Conservation (phyloP, 37 sponge, comb jelly and placozoan genomes). For the Chondrilla cf. caribensis region DNA sequence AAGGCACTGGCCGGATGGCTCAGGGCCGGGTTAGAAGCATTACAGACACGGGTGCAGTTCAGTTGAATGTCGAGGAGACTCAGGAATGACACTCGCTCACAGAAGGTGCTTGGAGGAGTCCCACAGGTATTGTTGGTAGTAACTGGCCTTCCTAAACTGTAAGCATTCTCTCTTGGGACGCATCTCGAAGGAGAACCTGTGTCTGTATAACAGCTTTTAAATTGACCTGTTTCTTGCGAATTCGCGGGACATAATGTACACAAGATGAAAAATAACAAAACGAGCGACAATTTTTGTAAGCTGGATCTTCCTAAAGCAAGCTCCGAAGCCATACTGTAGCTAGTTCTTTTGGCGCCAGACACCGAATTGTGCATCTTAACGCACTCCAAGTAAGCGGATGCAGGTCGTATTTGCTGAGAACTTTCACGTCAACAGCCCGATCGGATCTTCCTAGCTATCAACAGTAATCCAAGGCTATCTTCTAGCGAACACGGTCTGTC, state of each 20-base stretch:
- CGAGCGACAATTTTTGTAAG: too few species aligned
- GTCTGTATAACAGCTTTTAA: constrained; percentile 17
- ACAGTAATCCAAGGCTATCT: too few species aligned
- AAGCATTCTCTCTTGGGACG: constrained; percentile 25
- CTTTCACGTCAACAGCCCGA: too few species aligned
- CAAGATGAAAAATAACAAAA: too few species aligned
- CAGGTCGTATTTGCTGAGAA: too few species aligned
- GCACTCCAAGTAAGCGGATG: too few species aligned
- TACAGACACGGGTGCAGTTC: constrained; percentile 31
- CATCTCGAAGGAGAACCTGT: constrained; percentile 34
- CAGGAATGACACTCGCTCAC: neutral
- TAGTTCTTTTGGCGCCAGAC: too few species aligned
- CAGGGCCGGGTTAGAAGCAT: constrained; percentile 23
- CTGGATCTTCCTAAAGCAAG: too few species aligned
- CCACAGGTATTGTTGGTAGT: constrained; percentile 66
- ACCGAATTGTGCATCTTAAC: too few species aligned
- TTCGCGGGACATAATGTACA: neutral
- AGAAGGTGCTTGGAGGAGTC: constrained; percentile 38
- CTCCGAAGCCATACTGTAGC: too few species aligned
- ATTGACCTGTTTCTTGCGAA: neutral
- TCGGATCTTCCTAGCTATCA: too few species aligned
- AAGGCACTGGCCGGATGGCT: constrained; percentile 46
- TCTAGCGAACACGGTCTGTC: too few species aligned
- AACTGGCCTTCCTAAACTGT: constrained; percentile 22
- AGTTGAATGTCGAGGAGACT: neutral